These are phyloP conservation scores for Slavum lentiscoides DNA, from an alignment of 2,888 invertebrate genomes.

Conservation along the genomic window DNA sequence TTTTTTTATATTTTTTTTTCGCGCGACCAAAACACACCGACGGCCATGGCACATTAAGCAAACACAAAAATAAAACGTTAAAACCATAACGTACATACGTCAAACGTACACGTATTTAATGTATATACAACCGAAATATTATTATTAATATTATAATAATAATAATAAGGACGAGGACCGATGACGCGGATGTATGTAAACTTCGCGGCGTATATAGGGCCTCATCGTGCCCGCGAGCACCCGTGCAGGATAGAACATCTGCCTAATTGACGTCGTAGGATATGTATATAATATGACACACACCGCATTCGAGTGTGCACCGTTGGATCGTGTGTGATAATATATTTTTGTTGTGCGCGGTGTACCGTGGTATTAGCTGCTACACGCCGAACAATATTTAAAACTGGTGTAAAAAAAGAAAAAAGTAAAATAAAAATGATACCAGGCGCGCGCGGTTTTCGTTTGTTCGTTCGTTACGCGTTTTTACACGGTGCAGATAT, in stretches of 20 bases:
- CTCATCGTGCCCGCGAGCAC: slow-evolving; percentile 43
- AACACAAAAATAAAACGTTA: slow-evolving; percentile 43
- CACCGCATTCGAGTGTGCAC: too few relatives aligned
- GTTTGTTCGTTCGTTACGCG: too few relatives aligned
- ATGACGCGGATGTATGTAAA: background rate
- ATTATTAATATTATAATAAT: background rate
- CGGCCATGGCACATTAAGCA: slow-evolving; percentile 45
- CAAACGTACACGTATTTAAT: background rate
- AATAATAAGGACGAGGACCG: slow-evolving; percentile 3
- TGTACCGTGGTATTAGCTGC: too few relatives aligned
- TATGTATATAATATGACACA: too few relatives aligned
- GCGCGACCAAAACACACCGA: slow-evolving; percentile 34
- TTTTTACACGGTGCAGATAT: too few relatives aligned
- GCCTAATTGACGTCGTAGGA: slow-evolving; percentile 51
- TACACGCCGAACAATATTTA: too few relatives aligned
- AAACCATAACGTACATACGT: slow-evolving; percentile 27
- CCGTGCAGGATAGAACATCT: slow-evolving; percentile 52
- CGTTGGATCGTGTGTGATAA: too few relatives aligned
- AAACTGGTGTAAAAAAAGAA: too few relatives aligned
- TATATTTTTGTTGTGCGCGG: too few relatives aligned
- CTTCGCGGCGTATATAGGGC: slow-evolving; percentile 31
- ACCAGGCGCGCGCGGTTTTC: too few relatives aligned
- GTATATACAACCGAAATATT: slow-evolving; percentile 6
- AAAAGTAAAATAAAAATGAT: too few relatives aligned
- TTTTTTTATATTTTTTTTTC: slow-evolving; percentile 7